Base-by-base conservation (phyloP, 2,888 invertebrate species). In the Tipula lateralis region DNA sequence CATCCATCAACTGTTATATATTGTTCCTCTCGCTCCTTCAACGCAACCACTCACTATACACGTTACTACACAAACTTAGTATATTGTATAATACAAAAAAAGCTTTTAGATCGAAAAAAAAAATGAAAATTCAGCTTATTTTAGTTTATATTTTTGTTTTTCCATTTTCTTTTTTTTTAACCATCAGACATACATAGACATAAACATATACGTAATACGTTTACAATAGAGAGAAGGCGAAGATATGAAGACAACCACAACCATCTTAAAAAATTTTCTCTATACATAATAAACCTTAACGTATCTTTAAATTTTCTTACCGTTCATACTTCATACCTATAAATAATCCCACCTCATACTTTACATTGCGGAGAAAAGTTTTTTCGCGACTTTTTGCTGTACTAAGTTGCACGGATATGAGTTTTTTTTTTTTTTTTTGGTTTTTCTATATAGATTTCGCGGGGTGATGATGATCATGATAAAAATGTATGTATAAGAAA, bases 1-100 rank as follows among this genome's bases (percentile, higher is more conserved):
- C 66, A 66, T 66, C 66, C 66, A 66, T 66, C 66, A 66, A 66
- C 66, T 66, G 66, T 66, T 66, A 66, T 24, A 66, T 66, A 24
- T 24, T 24, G 66, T 66, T 24, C 24, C 66, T 24, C 66, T 66
- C 66, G 7, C 24, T 66, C 66, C 66, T 66, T 66, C 24, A 66
- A 12, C 7, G 32, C 12, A 66, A 50, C 44, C 44, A 12, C 16
- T 16, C n/a, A n/a, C n/a, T n/a, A n/a, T n/a, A n/a, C n/a, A 66
- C 24, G 66, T 24, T 24, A 7, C 66, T 66, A 66, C 44, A n/a
- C 44, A 50, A 50, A 16, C 9, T 50, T 16, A 16, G 44, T 50
- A n/a, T 32, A 32, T 7, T 32, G 7, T 32, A 44, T 44, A 66
- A 19, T 19, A 9, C n/a, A 66, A 66, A 66, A 66, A 66, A 66